Base-by-base conservation (phyloP, 2,888 invertebrate species). In the Bugulina stolonifera region DNA sequence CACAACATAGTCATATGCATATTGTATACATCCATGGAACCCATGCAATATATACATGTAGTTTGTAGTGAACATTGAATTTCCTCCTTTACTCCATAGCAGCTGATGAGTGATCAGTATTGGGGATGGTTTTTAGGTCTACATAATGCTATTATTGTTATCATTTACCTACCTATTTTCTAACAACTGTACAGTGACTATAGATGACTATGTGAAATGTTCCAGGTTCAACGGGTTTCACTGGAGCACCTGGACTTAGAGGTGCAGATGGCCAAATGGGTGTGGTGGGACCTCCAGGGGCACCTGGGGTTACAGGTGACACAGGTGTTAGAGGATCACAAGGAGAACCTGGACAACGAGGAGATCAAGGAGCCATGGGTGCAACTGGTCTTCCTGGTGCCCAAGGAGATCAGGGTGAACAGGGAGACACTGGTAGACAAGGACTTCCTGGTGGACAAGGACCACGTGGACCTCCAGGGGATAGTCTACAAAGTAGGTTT, bases 251-350 rank as follows among this genome's bases (percentile, higher is more conserved):
- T 43, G 43, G 43, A 43, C 43, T 10, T 5, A 43, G 18, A 43
- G 64, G 64, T 32, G 10, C 14, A 5, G 23, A 5, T 3, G 57
- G 57, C 23, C 5, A n/a, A 18, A 5, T 25, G 23, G 57, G 57
- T n/a, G n/a, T 57, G 23, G 3, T n/a, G 23, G 57, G 57, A n/a
- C 5, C 23, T 3, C 5, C 14, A 14, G 57, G 57, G 5, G 10
- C 14, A n/a, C 64, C 3, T 29, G 64, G 64, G 14, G 5, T 64
- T 32, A 10, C 64, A 14, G 64, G 64, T 64, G 64, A 64, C 32
- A 27, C 10, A 29, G 64, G 64, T 18, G 14, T 27, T n/a, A 64
- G 27, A 32, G 64, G 64, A 64, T 5, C 5, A 18, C 2, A 32
- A 64, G 64, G 64, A 32, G 25, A 14, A 10, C 22, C 29, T 14